These are phyloP conservation scores for Lepas anatifera DNA, from an alignment of 2,888 invertebrate species.

Conservation along the genomic window DNA sequence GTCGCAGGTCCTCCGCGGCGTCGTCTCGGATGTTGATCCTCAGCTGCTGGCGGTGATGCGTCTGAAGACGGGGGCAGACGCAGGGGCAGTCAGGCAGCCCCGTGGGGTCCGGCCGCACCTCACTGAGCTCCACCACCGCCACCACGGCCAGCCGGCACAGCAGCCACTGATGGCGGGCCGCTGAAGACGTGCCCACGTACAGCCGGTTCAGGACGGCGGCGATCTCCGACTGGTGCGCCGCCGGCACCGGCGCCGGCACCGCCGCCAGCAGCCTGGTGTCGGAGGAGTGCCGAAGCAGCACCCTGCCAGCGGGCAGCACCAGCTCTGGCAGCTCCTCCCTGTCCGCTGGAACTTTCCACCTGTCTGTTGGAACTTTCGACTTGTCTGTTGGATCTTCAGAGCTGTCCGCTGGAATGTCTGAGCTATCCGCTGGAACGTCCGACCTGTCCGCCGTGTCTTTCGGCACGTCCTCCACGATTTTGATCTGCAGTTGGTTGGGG, in stretches of 20 bases:
- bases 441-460: too few species aligned
- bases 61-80: conserved; percentile 19
- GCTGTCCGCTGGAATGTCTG: too few species aligned
- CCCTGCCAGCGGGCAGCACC: neutral
- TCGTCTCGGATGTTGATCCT: conserved; percentile 19
- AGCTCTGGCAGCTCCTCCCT: too few species aligned
- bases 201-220: conserved; percentile 29
- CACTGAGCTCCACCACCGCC: conserved; percentile 36
- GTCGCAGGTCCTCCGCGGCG: conserved; percentile 19
- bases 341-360: neutral
- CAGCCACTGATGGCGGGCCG: conserved; percentile 35
- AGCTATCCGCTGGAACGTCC: too few species aligned
- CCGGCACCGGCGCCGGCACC: neutral
- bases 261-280: neutral
- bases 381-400: too few species aligned
- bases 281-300: neutral
- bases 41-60: conserved; percentile 21
- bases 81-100: conserved; percentile 22
- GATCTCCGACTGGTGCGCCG: neutral
- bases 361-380: too few species aligned
- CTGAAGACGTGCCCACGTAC: conserved; percentile 35
- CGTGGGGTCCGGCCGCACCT: conserved; percentile 23
- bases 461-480: too few species aligned
- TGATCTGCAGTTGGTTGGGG: too few species aligned
- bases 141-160: conserved; percentile 36